phyloP scores from a whole-genome alignment of 2,888 invertebrate species.

The Lordiphosa andalusiaca region DNA sequence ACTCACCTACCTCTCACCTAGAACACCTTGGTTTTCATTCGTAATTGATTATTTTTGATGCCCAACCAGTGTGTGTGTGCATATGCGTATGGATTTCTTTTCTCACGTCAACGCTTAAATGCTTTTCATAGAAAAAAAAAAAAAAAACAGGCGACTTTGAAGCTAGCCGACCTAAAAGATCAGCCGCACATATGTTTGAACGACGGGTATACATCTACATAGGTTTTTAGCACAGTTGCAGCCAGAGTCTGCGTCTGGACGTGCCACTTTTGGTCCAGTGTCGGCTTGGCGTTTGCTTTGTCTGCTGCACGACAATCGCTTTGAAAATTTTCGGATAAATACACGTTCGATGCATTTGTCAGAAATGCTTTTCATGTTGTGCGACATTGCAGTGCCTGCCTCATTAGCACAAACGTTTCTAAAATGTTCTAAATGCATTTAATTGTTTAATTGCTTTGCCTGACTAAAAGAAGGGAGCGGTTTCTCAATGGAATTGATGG shows the following conservation, averaged over 20 bases:
- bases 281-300: constrained; percentile 25
- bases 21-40: constrained; percentile 26
- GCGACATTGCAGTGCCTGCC: no score
- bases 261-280: constrained; percentile 42
- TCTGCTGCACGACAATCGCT: constrained; percentile 32
- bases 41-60: constrained; percentile 40
- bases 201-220: constrained; percentile 15
- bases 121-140: constrained; percentile 32
- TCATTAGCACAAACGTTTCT: constrained; percentile 21
- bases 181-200: constrained; percentile 22
- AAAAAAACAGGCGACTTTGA: constrained; percentile 22
- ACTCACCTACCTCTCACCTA: constrained; percentile 9
- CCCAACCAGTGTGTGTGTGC: constrained; percentile 30
- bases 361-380: constrained; percentile 40
- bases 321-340: constrained; percentile 39
- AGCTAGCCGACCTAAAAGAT: constrained; percentile 34
- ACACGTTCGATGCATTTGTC: constrained; percentile 34
- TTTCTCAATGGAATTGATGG: constrained; percentile 1
- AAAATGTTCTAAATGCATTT: constrained; percentile 45
- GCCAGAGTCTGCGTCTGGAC: constrained; percentile 35
- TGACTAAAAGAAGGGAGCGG: constrained; percentile 26
- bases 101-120: constrained; percentile 41
- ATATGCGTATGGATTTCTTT: constrained; percentile 30
- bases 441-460: constrained; percentile 37
- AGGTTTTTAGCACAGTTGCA: constrained; percentile 39